Percentiles rank a stretch among this genome's conserved stretches.
Evolutionary conservation across 2,888 invertebrate genomes (phyloP).

Genomic region (Anthophora plumipes): DNA sequence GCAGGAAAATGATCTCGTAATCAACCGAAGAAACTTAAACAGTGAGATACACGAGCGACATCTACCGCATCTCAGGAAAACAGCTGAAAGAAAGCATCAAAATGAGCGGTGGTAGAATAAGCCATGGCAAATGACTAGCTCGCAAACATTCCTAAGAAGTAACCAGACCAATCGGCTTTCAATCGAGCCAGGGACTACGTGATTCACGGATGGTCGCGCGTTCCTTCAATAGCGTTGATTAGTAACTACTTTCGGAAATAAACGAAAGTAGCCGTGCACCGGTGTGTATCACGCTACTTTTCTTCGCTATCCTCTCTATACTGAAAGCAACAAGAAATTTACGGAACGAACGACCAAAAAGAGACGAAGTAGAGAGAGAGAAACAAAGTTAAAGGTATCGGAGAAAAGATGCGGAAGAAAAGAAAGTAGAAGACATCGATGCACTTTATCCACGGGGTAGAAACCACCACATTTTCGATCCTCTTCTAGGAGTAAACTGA

Average conservation of each 20-base stretch:
- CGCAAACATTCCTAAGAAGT: slow-evolving; percentile 53
- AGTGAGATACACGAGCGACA: slow-evolving; percentile 7
- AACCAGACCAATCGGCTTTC: slow-evolving; percentile 64
- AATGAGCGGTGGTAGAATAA: slow-evolving; percentile 34
- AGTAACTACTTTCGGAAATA: slow-evolving; percentile 68
- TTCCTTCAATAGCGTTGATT: slow-evolving; percentile 72
- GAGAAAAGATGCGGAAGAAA: slow-evolving; percentile 9
- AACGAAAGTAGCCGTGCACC: slow-evolving; percentile 45
- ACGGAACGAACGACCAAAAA: not conserved
- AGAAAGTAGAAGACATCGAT: slow-evolving; percentile 31
- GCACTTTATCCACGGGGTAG: not conserved
- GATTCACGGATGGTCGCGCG: slow-evolving; percentile 32
- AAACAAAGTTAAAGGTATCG: no score
- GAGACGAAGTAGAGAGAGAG: not conserved
- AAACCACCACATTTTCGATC: not conserved
- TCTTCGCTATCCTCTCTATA: not conserved
- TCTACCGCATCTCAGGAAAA: not conserved
- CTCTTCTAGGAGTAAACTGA: slow-evolving; percentile 36
- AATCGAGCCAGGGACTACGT: slow-evolving; percentile 57
- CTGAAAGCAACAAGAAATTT: not conserved
- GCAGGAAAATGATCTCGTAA: not conserved
- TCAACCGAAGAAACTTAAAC: not conserved
- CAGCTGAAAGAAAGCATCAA: not conserved
- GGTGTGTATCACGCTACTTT: slow-evolving; percentile 21
- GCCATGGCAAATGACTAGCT: slow-evolving; percentile 62